These are phyloP conservation scores for Zoanthus gigantus DNA, from an alignment of 92 coral and sea anemone genomes.

Conservation along the genomic window DNA sequence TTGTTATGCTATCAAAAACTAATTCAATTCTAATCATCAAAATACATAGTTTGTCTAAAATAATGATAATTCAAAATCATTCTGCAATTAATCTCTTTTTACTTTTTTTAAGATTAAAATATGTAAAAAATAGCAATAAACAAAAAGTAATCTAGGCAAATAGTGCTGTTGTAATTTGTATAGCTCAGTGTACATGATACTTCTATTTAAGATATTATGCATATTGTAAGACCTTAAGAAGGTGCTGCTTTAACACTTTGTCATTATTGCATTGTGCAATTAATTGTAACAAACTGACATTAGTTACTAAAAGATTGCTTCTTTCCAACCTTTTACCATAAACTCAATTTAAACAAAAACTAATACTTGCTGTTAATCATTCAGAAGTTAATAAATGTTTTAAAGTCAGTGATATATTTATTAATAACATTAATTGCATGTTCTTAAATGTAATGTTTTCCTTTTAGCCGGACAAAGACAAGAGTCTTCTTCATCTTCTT, in stretches of 20 bases:
- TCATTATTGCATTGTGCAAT: not conserved
- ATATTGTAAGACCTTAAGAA: no score
- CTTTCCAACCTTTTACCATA: not conserved
- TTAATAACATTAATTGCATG: constrained; percentile 52
- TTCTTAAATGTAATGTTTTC: constrained; percentile 55
- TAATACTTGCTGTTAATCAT: constrained; percentile 17
- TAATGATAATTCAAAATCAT: no score
- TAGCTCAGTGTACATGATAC: no score
- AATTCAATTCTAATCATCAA: no score
- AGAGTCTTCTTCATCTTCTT: constrained; percentile 73
- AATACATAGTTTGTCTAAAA: no score
- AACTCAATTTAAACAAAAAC: not conserved
- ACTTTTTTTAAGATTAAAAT: no score
- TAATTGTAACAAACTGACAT: not conserved
- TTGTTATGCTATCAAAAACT: no score
- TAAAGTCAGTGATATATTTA: not conserved
- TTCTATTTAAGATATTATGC: no score
- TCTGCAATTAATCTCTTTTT: no score
- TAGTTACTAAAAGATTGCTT: not conserved
- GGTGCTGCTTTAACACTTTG: not conserved
- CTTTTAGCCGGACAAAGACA: constrained; percentile 80
- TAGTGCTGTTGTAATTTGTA: no score
- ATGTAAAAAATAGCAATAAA: no score
- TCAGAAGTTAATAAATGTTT: not conserved
- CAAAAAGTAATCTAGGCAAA: no score